These are phyloP conservation scores for Pammene aurita DNA, from an alignment of 2,888 invertebrate genomes.

Conservation along the genomic window DNA sequence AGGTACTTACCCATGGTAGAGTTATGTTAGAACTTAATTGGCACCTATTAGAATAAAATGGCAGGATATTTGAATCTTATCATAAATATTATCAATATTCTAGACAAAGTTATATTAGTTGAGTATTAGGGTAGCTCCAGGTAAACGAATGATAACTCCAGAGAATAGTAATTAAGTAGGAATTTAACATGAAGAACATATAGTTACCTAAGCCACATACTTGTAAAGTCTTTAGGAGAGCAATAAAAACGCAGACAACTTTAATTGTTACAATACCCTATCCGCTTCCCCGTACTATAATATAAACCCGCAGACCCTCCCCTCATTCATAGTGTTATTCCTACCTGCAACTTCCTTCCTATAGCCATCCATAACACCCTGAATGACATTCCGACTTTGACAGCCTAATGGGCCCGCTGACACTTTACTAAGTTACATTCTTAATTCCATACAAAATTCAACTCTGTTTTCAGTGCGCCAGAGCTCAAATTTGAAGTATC, in stretches of 20 bases:
- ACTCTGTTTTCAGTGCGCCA: conserved; percentile 38
- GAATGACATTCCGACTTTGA: conserved; percentile 78
- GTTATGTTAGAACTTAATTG: no score
- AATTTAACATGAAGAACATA: background rate
- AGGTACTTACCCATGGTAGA: no score
- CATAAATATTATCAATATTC: no score
- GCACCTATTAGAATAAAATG: no score
- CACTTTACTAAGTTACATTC: conserved; percentile 56
- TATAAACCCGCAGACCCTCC: conserved; percentile 34
- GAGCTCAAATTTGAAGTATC: conserved; percentile 41
- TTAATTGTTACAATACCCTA: conserved; percentile 13
- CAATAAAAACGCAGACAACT: conserved; percentile 14
- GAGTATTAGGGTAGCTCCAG: no score
- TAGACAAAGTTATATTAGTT: no score
- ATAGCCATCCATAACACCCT: conserved; percentile 73
- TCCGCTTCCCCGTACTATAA: conserved; percentile 27
- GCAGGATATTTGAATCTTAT: no score
- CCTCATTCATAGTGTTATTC: conserved; percentile 59
- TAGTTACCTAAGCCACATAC: no score
- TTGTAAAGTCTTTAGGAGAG: background rate
- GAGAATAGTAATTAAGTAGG: no score
- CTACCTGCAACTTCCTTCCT: conserved; percentile 83
- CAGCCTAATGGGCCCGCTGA: conserved; percentile 73
- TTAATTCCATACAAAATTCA: conserved; percentile 42
- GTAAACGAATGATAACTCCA: no score